Conservation (phyloP, 2,113 vertebrate genomes). For the Potamarius usumacintae region DNA sequence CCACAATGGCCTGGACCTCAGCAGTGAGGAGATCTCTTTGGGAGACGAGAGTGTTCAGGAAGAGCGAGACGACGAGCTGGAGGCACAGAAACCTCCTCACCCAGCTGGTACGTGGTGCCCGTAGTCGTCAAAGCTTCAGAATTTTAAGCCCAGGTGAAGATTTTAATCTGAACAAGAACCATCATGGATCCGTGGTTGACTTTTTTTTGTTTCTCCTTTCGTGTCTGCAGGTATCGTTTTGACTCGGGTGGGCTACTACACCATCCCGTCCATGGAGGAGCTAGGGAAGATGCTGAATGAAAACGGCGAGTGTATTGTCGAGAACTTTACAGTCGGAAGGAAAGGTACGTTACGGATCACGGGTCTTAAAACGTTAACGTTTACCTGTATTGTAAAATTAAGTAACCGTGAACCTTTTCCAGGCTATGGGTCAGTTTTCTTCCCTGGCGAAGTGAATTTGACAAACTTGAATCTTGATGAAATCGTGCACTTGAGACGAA, state of each 20-base stretch:
- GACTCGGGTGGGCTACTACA: constrained; percentile 87
- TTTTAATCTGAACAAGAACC: not conserved
- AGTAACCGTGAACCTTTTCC: constrained; percentile 3
- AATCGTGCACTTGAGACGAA: constrained; percentile 90
- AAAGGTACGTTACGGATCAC: constrained; percentile 73
- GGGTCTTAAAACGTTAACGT: not conserved
- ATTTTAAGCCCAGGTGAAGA: not conserved
- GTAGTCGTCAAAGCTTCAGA: not conserved
- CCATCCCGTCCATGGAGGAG: constrained; percentile 91
- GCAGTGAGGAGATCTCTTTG: constrained; percentile 85
- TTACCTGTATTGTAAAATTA: not conserved
- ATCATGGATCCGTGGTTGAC: not conserved
- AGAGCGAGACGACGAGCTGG: constrained; percentile 77
- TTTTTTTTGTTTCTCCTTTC: not conserved
- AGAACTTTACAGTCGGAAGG: constrained; percentile 90
- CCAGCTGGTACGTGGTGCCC: constrained; percentile 79
- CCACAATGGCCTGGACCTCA: constrained; percentile 83
- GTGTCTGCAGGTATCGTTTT: constrained; percentile 82
- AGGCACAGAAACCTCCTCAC: constrained; percentile 69
- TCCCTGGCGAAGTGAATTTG: constrained; percentile 85
- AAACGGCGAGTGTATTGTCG: constrained; percentile 83
- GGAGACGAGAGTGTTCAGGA: constrained; percentile 89
- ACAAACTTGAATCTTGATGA: constrained; percentile 88
- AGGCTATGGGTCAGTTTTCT: constrained; percentile 95
- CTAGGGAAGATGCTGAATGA: constrained; percentile 81